Conservation (phyloP, 2,113 vertebrate species). For the Notiomystis cincta region DNA sequence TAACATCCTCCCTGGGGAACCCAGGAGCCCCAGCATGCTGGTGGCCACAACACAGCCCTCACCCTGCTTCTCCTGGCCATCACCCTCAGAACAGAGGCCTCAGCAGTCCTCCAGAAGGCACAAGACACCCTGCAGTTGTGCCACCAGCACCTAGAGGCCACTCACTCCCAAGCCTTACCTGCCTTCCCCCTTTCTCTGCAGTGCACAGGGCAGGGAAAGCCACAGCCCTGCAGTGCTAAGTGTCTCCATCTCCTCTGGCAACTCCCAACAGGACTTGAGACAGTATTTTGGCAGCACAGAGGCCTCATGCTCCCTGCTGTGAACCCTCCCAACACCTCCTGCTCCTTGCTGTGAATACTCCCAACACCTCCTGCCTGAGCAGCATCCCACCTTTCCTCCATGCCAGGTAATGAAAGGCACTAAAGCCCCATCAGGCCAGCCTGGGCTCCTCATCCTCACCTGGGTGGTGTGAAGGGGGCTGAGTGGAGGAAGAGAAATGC, state of each 20-base stretch:
- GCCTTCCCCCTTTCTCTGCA: background rate
- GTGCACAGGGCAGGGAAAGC: accelerated
- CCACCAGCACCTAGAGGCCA: background rate
- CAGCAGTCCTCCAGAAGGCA: background rate
- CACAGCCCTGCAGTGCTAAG: background rate
- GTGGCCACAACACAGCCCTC: background rate
- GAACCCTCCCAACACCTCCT: background rate
- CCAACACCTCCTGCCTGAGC: background rate
- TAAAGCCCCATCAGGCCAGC: accelerated
- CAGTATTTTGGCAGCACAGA: background rate
- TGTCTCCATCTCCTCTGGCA: background rate
- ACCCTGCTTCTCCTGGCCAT: background rate
- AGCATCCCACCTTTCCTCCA: background rate
- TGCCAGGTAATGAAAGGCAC: background rate
- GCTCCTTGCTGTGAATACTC: background rate
- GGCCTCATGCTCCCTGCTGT: background rate
- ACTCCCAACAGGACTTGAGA: background rate
- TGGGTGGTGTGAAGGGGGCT: slow-evolving; percentile 85
- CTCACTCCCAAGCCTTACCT: background rate
- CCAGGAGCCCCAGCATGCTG: background rate
- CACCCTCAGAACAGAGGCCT: accelerated
- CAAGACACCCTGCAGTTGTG: accelerated
- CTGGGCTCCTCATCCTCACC: slow-evolving; percentile 65
- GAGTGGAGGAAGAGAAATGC: slow-evolving; percentile 89
- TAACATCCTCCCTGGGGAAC: background rate